phyloP scores from a whole-genome alignment of 1,140 invertebrate genomes.

The Pseudomyrmex cubaensis region DNA sequence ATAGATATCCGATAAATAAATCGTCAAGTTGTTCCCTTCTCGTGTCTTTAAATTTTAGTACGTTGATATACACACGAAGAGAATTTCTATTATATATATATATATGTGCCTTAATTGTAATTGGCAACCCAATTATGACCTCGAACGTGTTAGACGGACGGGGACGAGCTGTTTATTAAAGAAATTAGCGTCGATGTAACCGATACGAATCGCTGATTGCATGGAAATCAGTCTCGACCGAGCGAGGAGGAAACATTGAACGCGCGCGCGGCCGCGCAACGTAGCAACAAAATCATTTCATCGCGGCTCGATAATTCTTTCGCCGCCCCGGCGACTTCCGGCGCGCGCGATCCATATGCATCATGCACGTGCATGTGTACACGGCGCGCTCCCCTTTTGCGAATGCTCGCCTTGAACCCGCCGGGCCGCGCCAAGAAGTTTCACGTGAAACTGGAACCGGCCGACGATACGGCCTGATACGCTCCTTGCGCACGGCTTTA shows the following conservation, averaged over 20 bases:
- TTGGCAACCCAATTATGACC: conserved; percentile 41
- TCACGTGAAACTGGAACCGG: conserved; percentile 76
- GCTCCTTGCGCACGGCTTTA: conserved; percentile 71
- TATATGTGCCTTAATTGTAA: conserved; percentile 12
- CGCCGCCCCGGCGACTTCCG: conserved; percentile 43
- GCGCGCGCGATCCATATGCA: conserved; percentile 54
- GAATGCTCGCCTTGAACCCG: conserved; percentile 74
- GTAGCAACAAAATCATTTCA: conserved; percentile 45
- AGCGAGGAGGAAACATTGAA: background rate
- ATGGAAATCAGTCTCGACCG: conserved; percentile 21
- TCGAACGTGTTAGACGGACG: conserved; percentile 3
- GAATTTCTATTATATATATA: background rate
- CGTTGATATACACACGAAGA: no score
- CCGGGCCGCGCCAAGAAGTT: conserved; percentile 61
- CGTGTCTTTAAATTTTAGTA: no score
- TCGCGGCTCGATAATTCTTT: conserved; percentile 45
- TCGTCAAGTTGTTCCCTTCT: no score
- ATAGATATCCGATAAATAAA: background rate
- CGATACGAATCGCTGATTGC: conserved; percentile 33
- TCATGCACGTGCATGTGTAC: conserved; percentile 39
- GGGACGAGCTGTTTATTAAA: conserved; percentile 40
- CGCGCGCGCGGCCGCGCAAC: background rate
- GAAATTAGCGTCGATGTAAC: conserved; percentile 45
- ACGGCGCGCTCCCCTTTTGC: conserved; percentile 44
- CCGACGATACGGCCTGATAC: conserved; percentile 71